Base-by-base conservation (phyloP, 92 coral and sea anemone species). In the Diadumene lineata region DNA sequence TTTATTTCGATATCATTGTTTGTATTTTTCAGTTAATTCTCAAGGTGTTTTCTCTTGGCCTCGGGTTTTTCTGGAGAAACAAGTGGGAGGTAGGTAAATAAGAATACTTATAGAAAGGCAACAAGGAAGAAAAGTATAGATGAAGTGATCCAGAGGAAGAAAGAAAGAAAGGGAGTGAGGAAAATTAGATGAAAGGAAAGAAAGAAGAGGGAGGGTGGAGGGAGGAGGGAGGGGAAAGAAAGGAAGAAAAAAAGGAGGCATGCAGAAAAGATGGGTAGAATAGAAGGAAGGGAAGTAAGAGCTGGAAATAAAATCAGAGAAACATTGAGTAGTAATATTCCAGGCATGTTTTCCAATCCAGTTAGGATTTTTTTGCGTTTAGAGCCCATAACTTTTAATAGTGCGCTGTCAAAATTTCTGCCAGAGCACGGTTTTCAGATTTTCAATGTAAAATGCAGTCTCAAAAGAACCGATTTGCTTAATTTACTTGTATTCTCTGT, bases 21-120 rank as follows among this genome's bases (percentile, higher is more conserved):
- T 15, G 3, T 70, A 7, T 0, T 0, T 66, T 51, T 46, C 46
- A 90, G 97, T 81, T 90, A 26, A 38, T 78, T 1, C 84, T 90
- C 48, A 90, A 90, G 50, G 72, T 81, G 26, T 90, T 71, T 32
- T 82, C 97, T 0, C 77, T 90, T 79, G 97, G 97, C 48, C 74
- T 67, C 38, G 81, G 80, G 44, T 84, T 84, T 34, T 90, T 84
- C 55, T 63, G 77, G 34, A 15, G n/a, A 22, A 90, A 90, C 23
- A 90, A 87, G 55, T 23, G 85, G 80, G 97, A 90, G 90, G 97
- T 90, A 66, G 43, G 80, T 21, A 0, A n/a, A 24, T 38, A 13
- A 13, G 13, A 38, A n/a, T n/a, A n/a, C n/a, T n/a, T 38, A 38
- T 4, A 38, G 6, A 13, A 38, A 38, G 6, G 6, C 6, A 38